phyloP scores from a whole-genome alignment of 2,888 invertebrate genomes.

The Lasioglossum morio region DNA sequence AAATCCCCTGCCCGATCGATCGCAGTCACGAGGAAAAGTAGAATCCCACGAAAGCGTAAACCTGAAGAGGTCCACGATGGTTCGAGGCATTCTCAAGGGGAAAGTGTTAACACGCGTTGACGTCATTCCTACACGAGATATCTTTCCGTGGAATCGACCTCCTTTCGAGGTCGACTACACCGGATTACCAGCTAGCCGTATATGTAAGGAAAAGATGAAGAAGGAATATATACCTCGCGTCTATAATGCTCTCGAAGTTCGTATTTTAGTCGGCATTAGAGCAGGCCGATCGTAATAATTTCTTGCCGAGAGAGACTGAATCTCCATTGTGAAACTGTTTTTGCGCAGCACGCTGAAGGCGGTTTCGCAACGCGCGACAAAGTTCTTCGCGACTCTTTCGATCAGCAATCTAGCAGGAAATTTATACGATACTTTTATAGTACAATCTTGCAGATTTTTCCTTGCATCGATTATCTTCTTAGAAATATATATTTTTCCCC shows the following conservation, averaged over 20 bases:
- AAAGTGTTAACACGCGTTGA: slow-evolving; percentile 75
- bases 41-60: slow-evolving; percentile 29
- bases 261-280: background rate
- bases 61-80: slow-evolving; percentile 50
- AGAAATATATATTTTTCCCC: background rate
- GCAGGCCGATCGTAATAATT: slow-evolving; percentile 26
- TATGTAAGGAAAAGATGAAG: slow-evolving; percentile 6
- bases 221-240: background rate
- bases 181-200: slow-evolving; percentile 57
- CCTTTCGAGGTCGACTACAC: slow-evolving; percentile 74
- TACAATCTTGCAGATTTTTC: background rate
- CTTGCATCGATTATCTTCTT: background rate
- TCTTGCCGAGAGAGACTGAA: slow-evolving; percentile 7
- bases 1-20: slow-evolving; percentile 16
- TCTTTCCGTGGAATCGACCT: slow-evolving; percentile 75
- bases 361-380: slow-evolving; percentile 52
- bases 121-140: slow-evolving; percentile 73
- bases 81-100: slow-evolving; percentile 68
- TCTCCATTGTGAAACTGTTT: slow-evolving; percentile 48
- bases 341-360: slow-evolving; percentile 19
- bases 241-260: background rate
- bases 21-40: slow-evolving; percentile 4
- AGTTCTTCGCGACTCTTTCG: slow-evolving; percentile 36
- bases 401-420: background rate
- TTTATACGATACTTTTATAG: background rate